A percentile compares a stretch with the other conserved stretches of the same genome.
Conservation (phyloP, 2,113 vertebrate genomes). For the Saimiri boliviensis region DNA sequence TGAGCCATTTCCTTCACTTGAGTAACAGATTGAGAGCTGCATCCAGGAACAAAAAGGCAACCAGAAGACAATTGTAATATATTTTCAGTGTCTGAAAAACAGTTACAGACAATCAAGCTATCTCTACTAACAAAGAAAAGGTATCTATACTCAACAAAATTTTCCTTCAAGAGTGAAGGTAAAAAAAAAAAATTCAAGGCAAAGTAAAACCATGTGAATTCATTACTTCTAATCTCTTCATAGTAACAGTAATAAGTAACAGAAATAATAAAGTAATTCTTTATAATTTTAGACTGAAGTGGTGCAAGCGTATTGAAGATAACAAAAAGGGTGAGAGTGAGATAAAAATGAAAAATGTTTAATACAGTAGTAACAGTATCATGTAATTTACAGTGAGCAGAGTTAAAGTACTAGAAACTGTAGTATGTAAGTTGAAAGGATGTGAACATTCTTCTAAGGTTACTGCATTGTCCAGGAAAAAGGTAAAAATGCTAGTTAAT, state of each 20-base stretch:
- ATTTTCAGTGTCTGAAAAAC: background rate
- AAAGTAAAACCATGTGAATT: background rate
- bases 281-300: conserved; percentile 1
- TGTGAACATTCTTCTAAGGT: background rate
- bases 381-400: background rate
- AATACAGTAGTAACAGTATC: background rate
- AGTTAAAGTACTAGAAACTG: background rate
- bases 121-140: background rate
- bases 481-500: background rate
- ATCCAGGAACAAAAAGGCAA: background rate
- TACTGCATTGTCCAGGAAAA: background rate
- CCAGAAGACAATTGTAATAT: background rate
- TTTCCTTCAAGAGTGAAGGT: background rate
- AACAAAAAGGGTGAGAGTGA: background rate
- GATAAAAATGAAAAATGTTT: background rate
- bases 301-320: background rate
- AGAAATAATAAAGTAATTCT: background rate
- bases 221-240: background rate
- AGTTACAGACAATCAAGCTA: background rate
- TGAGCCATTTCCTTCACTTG: background rate
- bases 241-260: no score
- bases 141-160: background rate
- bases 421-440: background rate
- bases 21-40: background rate
- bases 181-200: background rate